Evolutionary conservation across 2,888 invertebrate genomes (phyloP), one percentile per base, ranked within the genome.

Genomic region (Nebria salina): DNA sequence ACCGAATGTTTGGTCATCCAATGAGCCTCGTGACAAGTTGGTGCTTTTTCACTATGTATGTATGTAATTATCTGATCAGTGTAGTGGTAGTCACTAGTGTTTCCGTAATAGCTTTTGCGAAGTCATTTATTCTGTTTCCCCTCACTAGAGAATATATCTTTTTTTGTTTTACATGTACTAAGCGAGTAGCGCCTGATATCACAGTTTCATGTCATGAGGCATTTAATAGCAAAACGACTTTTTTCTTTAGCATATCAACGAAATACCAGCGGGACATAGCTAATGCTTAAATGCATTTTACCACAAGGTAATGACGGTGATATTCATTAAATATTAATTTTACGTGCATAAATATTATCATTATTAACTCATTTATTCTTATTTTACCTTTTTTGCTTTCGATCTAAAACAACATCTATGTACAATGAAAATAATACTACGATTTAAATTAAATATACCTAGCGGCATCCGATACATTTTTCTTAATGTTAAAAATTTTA

Each of bases 1-100:
- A 20, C 66, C 25, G 66, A 25, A 25, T 34, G 20, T 70, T 70
- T 70, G 15, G 66, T 13, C 66, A 66, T 25, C 66, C 25, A 66
- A 34, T 34, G 34, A 8, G 66, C 1, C 7, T 66, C 66, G 66
- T 25, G n/a, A 9, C 66, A 66, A 66, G 66, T 66, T 26, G 25
- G 6, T 26, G 26, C 20, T 72, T 72, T 42, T 41, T 68, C 42
- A 41, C n/a, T 42, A 41, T 41, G n/a, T 73, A 41, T 73, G 43
- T 73, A 11, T 79, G 79, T 79, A 79, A 79, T 79, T 79, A 75
- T 72, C 75, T 68, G 79, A 75, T 79, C 66, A 66, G 65, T 64
- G 73, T 34, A 34, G 73, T 78, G 34, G 74, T 78, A 78, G 78
- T 34, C 78, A 78, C 78, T 73, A 78, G 79, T 75, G 75, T 79